Conservation (phyloP, 1,140 invertebrate species). For the Bombus pyrosoma region DNA sequence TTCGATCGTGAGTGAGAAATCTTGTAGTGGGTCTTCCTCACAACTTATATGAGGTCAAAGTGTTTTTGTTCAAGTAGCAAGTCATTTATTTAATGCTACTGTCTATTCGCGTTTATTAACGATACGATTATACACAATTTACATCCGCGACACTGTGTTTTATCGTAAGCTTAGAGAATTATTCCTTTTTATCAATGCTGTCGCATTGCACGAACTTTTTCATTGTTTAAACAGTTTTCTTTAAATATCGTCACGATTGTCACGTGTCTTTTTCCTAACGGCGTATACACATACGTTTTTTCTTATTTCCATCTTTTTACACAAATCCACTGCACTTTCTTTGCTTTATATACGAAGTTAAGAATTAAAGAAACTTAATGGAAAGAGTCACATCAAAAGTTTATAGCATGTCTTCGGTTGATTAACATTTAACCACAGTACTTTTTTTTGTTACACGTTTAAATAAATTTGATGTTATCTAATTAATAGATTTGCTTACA, state of each 20-base stretch:
- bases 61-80: constrained; percentile 36
- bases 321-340: constrained; percentile 59
- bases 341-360: constrained; percentile 37
- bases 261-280: constrained; percentile 38
- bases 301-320: constrained; percentile 33
- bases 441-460: constrained; percentile 54
- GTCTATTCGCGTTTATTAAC: constrained; percentile 37
- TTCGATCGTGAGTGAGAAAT: constrained; percentile 37
- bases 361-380: constrained; percentile 45
- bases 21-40: constrained; percentile 23
- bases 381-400: constrained; percentile 51
- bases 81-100: constrained; percentile 35
- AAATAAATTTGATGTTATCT: constrained; percentile 58
- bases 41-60: constrained; percentile 7
- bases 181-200: constrained; percentile 32
- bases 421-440: constrained; percentile 48
- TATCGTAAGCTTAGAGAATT: constrained; percentile 38
- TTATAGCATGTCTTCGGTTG: constrained; percentile 13
- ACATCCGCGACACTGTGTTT: constrained; percentile 63
- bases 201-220: constrained; percentile 22
- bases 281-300: constrained; percentile 56
- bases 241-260: constrained; percentile 32
- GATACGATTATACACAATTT: constrained; percentile 72
- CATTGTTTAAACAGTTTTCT: constrained; percentile 51
- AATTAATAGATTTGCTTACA: constrained; percentile 58